Evolutionary conservation across 2,888 invertebrate genomes (phyloP), one percentile per base, ranked within the genome.

Genomic region (Lamproptera curius): DNA sequence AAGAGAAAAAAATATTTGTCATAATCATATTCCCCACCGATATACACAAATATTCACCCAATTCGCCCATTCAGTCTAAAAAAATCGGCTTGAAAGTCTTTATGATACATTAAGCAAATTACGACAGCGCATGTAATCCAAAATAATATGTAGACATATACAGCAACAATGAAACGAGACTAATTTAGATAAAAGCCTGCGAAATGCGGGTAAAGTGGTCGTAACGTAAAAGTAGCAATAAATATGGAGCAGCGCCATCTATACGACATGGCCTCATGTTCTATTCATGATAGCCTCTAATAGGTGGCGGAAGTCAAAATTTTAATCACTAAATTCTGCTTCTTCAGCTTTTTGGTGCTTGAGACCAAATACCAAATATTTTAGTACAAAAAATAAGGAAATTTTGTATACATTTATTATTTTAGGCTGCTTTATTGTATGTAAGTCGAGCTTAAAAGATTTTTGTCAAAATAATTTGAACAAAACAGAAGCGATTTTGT

Each of bases 281-380:
- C 56, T 76, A 82, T 83, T 76, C 82, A 85, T 82, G 73, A 73
- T 63, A 46, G 58, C 52, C 58, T 64, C 58, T 65, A 60, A 67
- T 74, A 84, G 83, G 78, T 82, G 83, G 81, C 84, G 77, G 64
- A 81, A 79, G 77, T 73, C 55, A n/a, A n/a, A n/a, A n/a, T n/a
- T n/a, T n/a, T n/a, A n/a, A n/a, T n/a, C n/a, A n/a, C n/a, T n/a
- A n/a, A n/a, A n/a, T n/a, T n/a, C n/a, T n/a, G n/a, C n/a, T n/a
- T n/a, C n/a, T n/a, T n/a, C n/a, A n/a, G n/a, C n/a, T n/a, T n/a
- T n/a, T n/a, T n/a, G n/a, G n/a, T n/a, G n/a, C n/a, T n/a, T n/a
- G n/a, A n/a, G n/a, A n/a, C n/a, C n/a, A n/a, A n/a, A n/a, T n/a
- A n/a, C n/a, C n/a, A n/a, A n/a, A n/a, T n/a, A n/a, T n/a, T n/a